Percentiles rank a stretch among this genome's conserved stretches.
phyloP scores from a whole-genome alignment of 2,113 vertebrate species.

The Stegostoma tigrinum region DNA sequence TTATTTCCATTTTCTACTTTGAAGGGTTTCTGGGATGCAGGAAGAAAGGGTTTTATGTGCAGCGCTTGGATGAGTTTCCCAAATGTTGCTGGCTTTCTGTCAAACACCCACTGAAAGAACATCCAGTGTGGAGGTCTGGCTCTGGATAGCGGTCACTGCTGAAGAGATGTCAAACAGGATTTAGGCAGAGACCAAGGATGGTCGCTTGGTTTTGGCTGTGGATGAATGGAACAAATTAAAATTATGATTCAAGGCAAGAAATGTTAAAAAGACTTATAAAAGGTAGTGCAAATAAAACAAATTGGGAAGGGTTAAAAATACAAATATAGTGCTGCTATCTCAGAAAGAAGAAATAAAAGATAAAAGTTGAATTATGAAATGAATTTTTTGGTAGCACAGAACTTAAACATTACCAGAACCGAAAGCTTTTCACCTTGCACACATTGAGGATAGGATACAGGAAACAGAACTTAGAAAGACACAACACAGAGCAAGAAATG shows the following conservation, averaged over 20 bases:
- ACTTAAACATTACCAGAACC: too few relatives aligned
- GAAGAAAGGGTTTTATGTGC: constrained; percentile 33
- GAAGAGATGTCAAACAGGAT: constrained; percentile 25
- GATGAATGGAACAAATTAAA: not conserved
- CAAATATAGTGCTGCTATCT: not conserved
- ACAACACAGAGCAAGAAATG: not conserved
- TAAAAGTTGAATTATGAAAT: not conserved
- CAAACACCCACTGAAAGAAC: constrained; percentile 36
- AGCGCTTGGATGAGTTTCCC: constrained; percentile 14
- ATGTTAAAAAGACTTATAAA: not conserved
- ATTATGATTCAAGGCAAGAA: not conserved
- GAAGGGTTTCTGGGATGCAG: constrained; percentile 26
- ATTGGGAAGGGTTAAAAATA: not conserved
- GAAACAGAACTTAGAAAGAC: not conserved
- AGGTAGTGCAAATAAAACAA: not conserved
- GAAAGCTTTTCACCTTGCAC: too few relatives aligned
- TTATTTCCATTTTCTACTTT: constrained; percentile 29
- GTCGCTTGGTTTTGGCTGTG: not conserved
- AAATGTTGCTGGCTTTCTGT: constrained; percentile 33
- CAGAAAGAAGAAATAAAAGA: not conserved
- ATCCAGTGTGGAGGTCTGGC: constrained; percentile 9
- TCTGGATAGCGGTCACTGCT: not conserved
- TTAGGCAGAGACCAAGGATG: not conserved
- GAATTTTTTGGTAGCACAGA: too few relatives aligned
- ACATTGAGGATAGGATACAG: not conserved